These are phyloP conservation scores for Carposina sasakii DNA, from an alignment of 1,140 invertebrate species.

Conservation along the genomic window DNA sequence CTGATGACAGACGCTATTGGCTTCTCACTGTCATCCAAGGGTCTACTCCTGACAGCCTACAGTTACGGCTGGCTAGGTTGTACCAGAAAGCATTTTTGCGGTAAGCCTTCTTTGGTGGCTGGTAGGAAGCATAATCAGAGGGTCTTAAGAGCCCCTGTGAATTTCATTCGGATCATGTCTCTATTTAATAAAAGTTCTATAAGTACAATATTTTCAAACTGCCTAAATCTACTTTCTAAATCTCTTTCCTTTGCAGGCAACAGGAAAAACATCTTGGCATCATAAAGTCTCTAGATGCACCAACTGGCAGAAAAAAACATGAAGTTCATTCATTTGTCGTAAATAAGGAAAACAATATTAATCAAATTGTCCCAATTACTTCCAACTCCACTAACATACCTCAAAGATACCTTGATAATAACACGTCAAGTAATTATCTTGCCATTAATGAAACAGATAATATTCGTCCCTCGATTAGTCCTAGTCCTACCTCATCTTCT, in stretches of 20 bases:
- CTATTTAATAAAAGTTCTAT: too few species aligned
- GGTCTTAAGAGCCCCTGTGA: too few species aligned
- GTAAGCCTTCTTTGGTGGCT: too few species aligned
- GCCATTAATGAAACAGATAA: too few species aligned
- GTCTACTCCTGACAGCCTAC: slow-evolving; percentile 70
- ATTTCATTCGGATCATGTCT: too few species aligned
- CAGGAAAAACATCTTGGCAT: slow-evolving; percentile 81
- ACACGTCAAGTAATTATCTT: too few species aligned
- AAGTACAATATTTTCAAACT: too few species aligned
- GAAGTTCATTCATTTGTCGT: slow-evolving; percentile 62
- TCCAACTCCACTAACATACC: slow-evolving; percentile 27
- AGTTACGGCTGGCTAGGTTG: slow-evolving; percentile 75
- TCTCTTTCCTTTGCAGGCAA: slow-evolving; percentile 74
- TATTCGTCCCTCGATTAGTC: too few species aligned
- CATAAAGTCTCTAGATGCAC: slow-evolving; percentile 61
- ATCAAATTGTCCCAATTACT: too few species aligned
- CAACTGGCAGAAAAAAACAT: slow-evolving; percentile 57
- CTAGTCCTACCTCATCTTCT: slow-evolving; percentile 26
- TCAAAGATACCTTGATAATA: slow-evolving; percentile 40
- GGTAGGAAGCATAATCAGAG: too few species aligned
- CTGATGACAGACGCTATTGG: slow-evolving; percentile 81
- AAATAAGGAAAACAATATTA: slow-evolving; percentile 47
- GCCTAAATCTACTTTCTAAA: too few species aligned
- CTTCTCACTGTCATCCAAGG: slow-evolving; percentile 81
- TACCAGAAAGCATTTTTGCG: slow-evolving; percentile 79